Base-by-base conservation (phyloP, 1,140 invertebrate species). In the Camponotus pennsylvanicus region DNA sequence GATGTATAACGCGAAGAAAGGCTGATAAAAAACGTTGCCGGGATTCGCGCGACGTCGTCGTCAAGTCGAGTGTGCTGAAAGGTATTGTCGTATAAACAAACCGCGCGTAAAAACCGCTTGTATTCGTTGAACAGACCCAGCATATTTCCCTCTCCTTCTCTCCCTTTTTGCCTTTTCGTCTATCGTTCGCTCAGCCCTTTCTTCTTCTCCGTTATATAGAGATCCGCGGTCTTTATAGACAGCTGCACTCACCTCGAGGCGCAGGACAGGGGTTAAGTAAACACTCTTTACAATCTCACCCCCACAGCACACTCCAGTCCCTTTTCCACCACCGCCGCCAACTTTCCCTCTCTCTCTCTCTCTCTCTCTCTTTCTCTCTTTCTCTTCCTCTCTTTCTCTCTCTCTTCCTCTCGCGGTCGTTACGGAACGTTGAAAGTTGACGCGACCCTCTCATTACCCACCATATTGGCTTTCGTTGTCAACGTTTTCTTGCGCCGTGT, bases 81-180 rank as follows among this genome's bases (percentile, higher is more conserved):
- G 73, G 85, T 87, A 91, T 91, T 91, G 89, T 90, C 88, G 77
- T 89, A 70, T 89, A 91, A 91, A 91, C 87, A 91, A 83, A 66
- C 82, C 85, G 71, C 85, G 87, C 61, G 89, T 89, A 91, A 91
- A 91, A 91, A 90, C 80, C 87, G 37, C 71, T 83, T 89, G 77
- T 89, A 89, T 63, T 91, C 85, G 80, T 55, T 85, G 79, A 91
- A 89, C 77, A 82, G 89, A 91, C 82, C 76, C 70, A 73, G 77
- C 70, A 61, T 75, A 86, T 73, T 27, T 64, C 40, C 66, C 59
- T 61, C 15, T 71, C 57, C 67, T 15, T 59, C 34, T 70, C 49
- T 79, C 8, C 15, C 40, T 69, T 32, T 66, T n/a, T 27, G 18
- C 52, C 59, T 42, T 32, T 52, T 8, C 21, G 34, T 67, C 66